Base-by-base conservation (phyloP, 2,797 vertebrate species). In the Epinephelus coioides region DNA sequence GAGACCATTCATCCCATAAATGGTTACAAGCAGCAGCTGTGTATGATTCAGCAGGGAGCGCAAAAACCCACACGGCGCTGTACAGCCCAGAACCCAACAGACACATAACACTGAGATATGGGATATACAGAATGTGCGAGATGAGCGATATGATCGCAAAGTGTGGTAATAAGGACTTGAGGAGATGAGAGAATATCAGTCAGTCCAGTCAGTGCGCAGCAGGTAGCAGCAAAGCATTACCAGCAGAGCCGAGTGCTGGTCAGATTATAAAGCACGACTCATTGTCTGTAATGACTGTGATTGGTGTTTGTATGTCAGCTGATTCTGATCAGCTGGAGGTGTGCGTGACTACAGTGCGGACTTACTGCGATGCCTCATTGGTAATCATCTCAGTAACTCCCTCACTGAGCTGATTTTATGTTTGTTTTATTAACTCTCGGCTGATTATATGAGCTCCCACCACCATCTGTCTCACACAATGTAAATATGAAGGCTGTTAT, bases 381-480 rank as follows among this genome's bases (percentile, higher is more conserved):
- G 40, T 76, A 77, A 79, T 77, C 63, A 53, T 60, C 68, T 43
- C 69, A 18, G 40, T 21, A 19, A 50, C 34, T 83, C 25, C 4
- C 50, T 66, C 38, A 23, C 60, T 38, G 55, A 43, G 47, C 4
- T 0, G 46, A 44, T 43, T 83, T 62, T 34, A 53, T 15, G 0
- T 84, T 79, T 79, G 78, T 72, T 84, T 80, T 79, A 76, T 60
- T 47, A 82, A 79, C 44, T 61, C 56, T 70, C 59, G 49, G 71
- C 49, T 68, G 71, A 83, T 65, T 81, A 34, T 51, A n/a, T 30
- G 30, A 77, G 47, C 55, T 73, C 23, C 34, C 34, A 64, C 25
- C 38, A 12, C 78, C 73, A 76, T 69, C 68, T 69, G 62, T 54
- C 57, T 57, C 0, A 0, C 62, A 34, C 23, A 51, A 27, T 79